Conservation (phyloP, 2,888 invertebrate species). For the Eupeodes luniger region DNA sequence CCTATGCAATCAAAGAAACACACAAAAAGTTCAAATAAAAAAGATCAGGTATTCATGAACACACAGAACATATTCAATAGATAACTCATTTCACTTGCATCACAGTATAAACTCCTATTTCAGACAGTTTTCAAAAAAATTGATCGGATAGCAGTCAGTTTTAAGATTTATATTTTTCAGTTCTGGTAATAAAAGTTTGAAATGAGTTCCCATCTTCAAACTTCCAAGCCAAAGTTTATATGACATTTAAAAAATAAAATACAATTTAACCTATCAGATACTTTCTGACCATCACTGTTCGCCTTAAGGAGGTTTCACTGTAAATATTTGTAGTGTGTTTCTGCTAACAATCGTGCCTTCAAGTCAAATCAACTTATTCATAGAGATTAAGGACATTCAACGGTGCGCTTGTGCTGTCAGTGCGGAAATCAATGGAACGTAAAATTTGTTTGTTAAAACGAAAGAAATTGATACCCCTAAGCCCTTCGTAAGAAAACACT, state of each 20-base stretch:
- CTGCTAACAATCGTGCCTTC: neutral
- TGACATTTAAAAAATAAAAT: neutral
- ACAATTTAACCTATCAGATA: neutral
- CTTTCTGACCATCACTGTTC: neutral
- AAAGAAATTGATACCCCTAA: slow-evolving; percentile 67
- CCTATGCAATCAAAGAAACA: too few species aligned
- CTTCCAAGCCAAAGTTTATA: too few species aligned
- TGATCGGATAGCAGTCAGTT: too few species aligned
- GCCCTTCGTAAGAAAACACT: slow-evolving; percentile 45
- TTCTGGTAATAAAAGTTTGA: too few species aligned
- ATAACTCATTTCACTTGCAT: too few species aligned
- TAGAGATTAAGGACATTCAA: slow-evolving; percentile 30
- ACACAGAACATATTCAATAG: too few species aligned
- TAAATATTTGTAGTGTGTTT: neutral
- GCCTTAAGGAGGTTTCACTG: neutral
- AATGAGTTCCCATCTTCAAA: too few species aligned
- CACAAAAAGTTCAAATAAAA: too few species aligned
- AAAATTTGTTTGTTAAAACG: slow-evolving; percentile 40
- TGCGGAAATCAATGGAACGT: slow-evolving; percentile 62
- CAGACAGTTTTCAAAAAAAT: too few species aligned
- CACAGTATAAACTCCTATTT: too few species aligned
- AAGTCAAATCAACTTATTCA: slow-evolving; percentile 36
- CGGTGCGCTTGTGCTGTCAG: neutral
- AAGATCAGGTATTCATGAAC: too few species aligned
- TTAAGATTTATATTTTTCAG: too few species aligned